phyloP scores from a whole-genome alignment of 2,113 vertebrate species.

The Scophthalmus maximus region DNA sequence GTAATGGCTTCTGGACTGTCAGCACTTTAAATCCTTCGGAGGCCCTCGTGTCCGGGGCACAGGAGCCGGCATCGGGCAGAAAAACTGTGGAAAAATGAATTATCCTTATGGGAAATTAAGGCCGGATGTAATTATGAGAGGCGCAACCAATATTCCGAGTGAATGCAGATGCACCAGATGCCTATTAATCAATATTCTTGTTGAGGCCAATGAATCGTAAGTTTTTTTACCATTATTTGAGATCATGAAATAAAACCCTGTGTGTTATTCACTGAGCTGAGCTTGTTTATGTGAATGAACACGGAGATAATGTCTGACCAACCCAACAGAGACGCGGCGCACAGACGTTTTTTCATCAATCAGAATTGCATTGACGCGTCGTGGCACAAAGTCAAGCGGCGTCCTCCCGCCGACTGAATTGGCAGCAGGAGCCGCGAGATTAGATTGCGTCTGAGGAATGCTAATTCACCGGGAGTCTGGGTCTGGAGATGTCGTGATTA shows the following conservation, averaged over 20 bases:
- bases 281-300: neutral
- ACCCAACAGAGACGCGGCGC: conserved; percentile 16
- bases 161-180: neutral
- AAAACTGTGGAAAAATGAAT: conserved; percentile 33
- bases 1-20: conserved; percentile 59
- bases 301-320: too few relatives aligned
- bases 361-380: conserved; percentile 57
- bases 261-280: too few relatives aligned
- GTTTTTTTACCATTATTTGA: too few relatives aligned
- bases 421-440: conserved; percentile 51
- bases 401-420: conserved; percentile 55
- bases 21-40: conserved; percentile 59
- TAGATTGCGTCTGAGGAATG: conserved; percentile 68
- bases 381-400: conserved; percentile 69
- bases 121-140: conserved; percentile 22
- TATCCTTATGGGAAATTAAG: conserved; percentile 38
- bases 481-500: conserved; percentile 68
- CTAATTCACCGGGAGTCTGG: conserved; percentile 59
- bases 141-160: neutral
- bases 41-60: conserved; percentile 23
- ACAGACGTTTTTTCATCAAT: conserved; percentile 54
- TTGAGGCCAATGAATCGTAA: neutral
- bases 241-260: too few relatives aligned
- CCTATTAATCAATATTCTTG: conserved; percentile 1
- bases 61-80: conserved; percentile 17